Percentiles rank a stretch among this genome's conserved stretches.
Evolutionary conservation across 2,888 invertebrate genomes (phyloP).

Genomic region (Acronicta aceris): DNA sequence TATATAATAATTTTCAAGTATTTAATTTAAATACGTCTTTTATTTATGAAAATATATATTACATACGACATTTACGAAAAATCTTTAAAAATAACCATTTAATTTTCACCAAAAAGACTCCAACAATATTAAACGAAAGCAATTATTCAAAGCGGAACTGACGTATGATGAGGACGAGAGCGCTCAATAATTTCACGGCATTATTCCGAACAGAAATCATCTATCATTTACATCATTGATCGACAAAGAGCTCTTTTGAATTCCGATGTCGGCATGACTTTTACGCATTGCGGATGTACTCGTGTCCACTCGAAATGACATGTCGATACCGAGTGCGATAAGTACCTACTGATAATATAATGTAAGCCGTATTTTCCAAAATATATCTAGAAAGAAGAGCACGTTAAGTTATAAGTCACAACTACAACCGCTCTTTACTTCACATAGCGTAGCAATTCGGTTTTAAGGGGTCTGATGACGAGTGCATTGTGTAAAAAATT

Average conservation of each 20-base stretch:
- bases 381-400: conserved; percentile 1
- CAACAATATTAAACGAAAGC: conserved; percentile 21
- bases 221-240: conserved; percentile 50
- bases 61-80: too few species aligned
- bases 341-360: conserved; percentile 21
- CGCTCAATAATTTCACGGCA: conserved; percentile 48
- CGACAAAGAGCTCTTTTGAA: conserved; percentile 51
- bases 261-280: conserved; percentile 41
- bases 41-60: too few species aligned
- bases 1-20: too few species aligned
- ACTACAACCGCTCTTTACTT: background rate
- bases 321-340: conserved; percentile 13
- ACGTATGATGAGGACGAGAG: conserved; percentile 22
- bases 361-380: conserved; percentile 14
- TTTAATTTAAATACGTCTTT: too few species aligned
- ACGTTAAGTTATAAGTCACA: too few species aligned
- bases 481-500: too few species aligned
- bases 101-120: conserved; percentile 13
- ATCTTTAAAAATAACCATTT: too few species aligned
- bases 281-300: conserved; percentile 47
- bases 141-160: conserved; percentile 37
- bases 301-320: conserved; percentile 22
- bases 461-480: too few species aligned
- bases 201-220: conserved; percentile 33
- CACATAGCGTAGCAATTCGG: too few species aligned